These are phyloP conservation scores for Acrocephalus kingi DNA, from an alignment of 2,113 vertebrate genomes.

Conservation along the genomic window DNA sequence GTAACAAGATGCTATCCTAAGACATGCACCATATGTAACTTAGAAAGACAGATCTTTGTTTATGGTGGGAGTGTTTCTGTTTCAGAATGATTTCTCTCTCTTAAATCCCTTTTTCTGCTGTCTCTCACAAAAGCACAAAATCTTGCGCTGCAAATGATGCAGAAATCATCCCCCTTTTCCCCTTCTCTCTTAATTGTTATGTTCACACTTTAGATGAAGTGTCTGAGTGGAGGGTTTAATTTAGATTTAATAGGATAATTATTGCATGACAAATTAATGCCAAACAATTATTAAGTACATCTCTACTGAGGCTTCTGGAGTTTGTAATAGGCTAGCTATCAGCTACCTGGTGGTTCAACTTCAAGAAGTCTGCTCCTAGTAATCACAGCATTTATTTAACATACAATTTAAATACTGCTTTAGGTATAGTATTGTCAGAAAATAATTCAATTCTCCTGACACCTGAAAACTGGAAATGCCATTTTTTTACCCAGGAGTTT, in stretches of 20 bases:
- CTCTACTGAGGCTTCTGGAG: slow-evolving; percentile 47
- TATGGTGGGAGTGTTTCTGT: not conserved
- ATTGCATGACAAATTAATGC: slow-evolving; percentile 71
- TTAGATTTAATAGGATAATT: slow-evolving; percentile 80
- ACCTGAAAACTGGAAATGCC: not conserved
- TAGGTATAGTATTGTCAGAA: slow-evolving; percentile 9
- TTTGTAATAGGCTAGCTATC: slow-evolving; percentile 68
- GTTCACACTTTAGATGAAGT: slow-evolving; percentile 69
- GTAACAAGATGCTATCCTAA: not conserved
- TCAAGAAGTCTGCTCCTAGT: slow-evolving; percentile 31
- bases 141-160: slow-evolving; percentile 20
- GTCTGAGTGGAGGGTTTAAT: slow-evolving; percentile 70
- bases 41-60: not conserved
- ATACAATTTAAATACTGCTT: slow-evolving; percentile 31
- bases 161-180: slow-evolving; percentile 26
- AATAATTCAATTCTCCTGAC: not conserved
- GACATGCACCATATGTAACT: not conserved
- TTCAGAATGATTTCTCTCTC: not conserved
- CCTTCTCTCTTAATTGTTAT: slow-evolving; percentile 64
- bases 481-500: not conserved
- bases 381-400: slow-evolving; percentile 53
- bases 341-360: slow-evolving; percentile 47
- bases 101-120: not conserved
- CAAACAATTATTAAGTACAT: slow-evolving; percentile 66
- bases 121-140: not conserved